A percentile compares a stretch with the other conserved stretches of the same genome.
phyloP scores from a whole-genome alignment of 64 coral and sea anemone species.

The Porites australiensis region DNA sequence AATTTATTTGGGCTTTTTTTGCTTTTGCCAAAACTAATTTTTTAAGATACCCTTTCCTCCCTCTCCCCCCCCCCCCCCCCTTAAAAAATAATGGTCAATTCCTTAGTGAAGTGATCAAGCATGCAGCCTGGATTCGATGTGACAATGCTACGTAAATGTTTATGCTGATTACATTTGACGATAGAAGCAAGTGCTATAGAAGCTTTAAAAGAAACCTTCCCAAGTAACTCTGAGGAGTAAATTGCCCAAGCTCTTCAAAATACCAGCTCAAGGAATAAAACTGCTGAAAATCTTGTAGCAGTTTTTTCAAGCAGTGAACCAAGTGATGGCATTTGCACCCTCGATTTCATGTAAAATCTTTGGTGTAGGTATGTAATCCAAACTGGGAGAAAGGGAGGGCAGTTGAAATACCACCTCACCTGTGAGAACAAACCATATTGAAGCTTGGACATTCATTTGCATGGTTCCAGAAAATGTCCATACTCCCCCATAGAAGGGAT shows the following conservation, averaged over 20 bases:
- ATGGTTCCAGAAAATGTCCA: background rate
- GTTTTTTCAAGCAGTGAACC: constrained; percentile 1
- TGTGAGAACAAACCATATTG: background rate
- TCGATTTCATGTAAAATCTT: too few species aligned
- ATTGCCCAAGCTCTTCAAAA: constrained; percentile 32
- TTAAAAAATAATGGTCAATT: background rate
- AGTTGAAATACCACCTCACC: constrained; percentile 1
- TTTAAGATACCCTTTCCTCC: background rate
- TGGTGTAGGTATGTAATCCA: constrained; percentile 22
- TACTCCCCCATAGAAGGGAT: background rate
- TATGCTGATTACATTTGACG: constrained; percentile 14
- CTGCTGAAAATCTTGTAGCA: constrained; percentile 12
- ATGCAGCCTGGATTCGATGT: constrained; percentile 1
- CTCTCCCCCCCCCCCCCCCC: background rate
- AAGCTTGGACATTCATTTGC: constrained; percentile 9
- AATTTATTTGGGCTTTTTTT: too few species aligned
- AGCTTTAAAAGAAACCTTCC: constrained; percentile 10
- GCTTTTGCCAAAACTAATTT: too few species aligned
- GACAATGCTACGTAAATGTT: constrained; percentile 8
- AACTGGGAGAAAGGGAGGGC: constrained; percentile 4
- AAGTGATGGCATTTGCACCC: background rate
- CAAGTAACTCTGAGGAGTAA: constrained; percentile 38
- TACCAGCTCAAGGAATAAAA: constrained; percentile 35
- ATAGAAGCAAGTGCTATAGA: background rate
- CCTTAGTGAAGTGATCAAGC: constrained; percentile 4